Conservation (phyloP, 2,797 vertebrate genomes). For the Discoglossus pictus region DNA sequence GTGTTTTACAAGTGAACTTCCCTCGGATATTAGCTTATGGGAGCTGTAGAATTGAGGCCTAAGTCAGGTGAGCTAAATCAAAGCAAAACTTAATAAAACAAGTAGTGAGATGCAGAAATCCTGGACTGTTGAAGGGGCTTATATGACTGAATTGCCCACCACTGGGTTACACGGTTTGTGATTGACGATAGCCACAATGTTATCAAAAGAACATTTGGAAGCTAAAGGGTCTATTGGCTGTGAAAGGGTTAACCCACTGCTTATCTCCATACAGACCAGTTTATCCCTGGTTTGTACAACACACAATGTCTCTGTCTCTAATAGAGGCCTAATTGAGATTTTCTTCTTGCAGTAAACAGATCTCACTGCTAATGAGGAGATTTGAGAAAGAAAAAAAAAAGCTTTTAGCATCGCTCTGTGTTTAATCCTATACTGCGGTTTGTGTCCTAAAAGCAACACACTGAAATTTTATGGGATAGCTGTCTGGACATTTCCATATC, state of each 20-base stretch:
- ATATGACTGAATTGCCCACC: no score
- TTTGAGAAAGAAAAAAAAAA: conserved; percentile 1
- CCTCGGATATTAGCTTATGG: no score
- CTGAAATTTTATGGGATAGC: conserved; percentile 1
- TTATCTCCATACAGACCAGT: background rate
- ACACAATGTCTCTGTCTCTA: background rate
- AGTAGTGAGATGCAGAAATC: no score
- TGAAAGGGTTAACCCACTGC: conserved; percentile 4
- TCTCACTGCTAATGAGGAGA: conserved; percentile 12
- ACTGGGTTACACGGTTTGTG: no score
- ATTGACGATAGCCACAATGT: no score
- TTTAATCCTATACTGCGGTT: conserved; percentile 11
- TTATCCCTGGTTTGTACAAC: conserved; percentile 2
- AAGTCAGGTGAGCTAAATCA: no score
- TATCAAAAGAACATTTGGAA: no score
- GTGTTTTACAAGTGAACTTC: no score
- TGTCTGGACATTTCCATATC: conserved; percentile 7
- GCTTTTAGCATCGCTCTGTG: conserved; percentile 23
- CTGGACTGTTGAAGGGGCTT: no score
- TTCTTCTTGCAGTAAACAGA: conserved; percentile 34
- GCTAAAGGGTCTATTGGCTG: no score
- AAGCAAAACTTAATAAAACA: no score
- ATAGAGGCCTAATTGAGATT: conserved; percentile 28
- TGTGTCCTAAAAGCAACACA: background rate
- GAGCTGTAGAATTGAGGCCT: no score